Evolutionary conservation across 2,797 vertebrate species (phyloP).

Genomic region (Eutrigla gurnardus): DNA sequence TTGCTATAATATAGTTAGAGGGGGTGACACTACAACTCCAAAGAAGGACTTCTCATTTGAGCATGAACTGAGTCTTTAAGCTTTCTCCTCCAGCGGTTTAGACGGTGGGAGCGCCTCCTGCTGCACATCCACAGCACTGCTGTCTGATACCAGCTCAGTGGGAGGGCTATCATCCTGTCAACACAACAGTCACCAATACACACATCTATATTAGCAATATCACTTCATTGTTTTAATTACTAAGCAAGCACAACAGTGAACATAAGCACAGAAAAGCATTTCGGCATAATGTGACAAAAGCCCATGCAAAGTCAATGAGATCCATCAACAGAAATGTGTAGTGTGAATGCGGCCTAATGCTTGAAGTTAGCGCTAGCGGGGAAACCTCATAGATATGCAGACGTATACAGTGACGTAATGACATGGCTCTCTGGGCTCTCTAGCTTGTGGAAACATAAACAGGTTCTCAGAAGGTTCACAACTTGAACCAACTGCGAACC

Average conservation of each 20-base stretch:
- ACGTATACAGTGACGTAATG: no score
- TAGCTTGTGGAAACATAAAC: no score
- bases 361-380: no score
- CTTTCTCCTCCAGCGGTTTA: constrained; percentile 56
- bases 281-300: no score
- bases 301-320: no score
- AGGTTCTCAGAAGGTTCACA: no score
- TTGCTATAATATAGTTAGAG: no score
- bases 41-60: neutral
- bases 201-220: neutral
- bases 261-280: neutral
- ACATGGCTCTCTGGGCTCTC: no score
- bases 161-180: constrained; percentile 54
- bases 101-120: constrained; percentile 30
- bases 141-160: constrained; percentile 28
- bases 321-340: no score
- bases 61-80: constrained; percentile 24
- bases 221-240: neutral
- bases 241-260: neutral
- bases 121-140: constrained; percentile 32
- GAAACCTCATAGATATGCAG: no score
- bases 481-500: no score
- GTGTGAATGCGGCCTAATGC: no score
- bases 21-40: neutral
- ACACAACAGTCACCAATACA: constrained; percentile 25